Evolutionary conservation across 2,888 invertebrate genomes (phyloP), one percentile per base, ranked within the genome.

Genomic region (Apodemia duryi): DNA sequence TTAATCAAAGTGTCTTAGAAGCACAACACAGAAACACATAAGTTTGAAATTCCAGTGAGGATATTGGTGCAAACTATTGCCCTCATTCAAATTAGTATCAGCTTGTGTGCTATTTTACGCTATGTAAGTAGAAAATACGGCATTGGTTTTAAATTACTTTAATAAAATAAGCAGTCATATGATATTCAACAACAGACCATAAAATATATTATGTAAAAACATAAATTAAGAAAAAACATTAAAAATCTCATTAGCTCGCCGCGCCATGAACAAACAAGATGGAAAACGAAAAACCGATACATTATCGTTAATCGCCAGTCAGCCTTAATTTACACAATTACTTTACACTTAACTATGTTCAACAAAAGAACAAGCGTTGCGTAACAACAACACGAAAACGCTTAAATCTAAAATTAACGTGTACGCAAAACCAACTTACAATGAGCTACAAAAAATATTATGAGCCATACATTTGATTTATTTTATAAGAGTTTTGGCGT

Each of bases 331-430:
- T 83, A 81, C 81, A 81, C 83, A 86, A 85, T 82, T 81, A 83
- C 67, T 75, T 75, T 84, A 82, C 84, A 85, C 86, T 84, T 84
- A 84, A 84, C 83, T 83, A 82, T 79, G 75, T 75, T 82, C 73
- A 74, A 76, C 72, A 74, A 80, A 88, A 88, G 86, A 88, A 64
- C 83, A 82, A 81, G 86, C 78, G 78, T 88, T 88, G 82, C 84
- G 78, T 84, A 87, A 86, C 77, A 73, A 78, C 80, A 85, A 81
- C 88, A 88, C 86, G 86, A 87, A 88, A 86, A 78, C 82, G 80
- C 84, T 87, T 84, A 88, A 91, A 90, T 90, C 84, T 87, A 86
- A 89, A 89, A 91, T 90, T 90, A 91, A 89, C 89, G 90, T 88
- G 88, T 81, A 75, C 76, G 74, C 73, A 70, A 73, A 74, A 80